phyloP scores from a whole-genome alignment of 2,797 vertebrate genomes.

The Gambelia wislizenii region DNA sequence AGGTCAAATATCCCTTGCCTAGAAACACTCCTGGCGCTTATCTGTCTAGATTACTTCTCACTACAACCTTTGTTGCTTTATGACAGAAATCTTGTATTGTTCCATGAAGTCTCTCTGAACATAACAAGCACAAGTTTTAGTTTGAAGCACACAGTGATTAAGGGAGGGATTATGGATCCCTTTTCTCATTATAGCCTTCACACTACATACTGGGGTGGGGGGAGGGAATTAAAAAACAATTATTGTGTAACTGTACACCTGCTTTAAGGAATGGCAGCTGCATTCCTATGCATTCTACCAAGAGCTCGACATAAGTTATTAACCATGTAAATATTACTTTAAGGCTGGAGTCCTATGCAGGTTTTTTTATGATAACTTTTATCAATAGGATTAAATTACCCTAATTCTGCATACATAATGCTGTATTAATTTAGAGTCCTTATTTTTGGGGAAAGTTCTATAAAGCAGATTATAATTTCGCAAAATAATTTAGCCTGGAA shows the following conservation, averaged over 20 bases:
- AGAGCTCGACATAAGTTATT: not conserved
- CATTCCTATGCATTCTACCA: not conserved
- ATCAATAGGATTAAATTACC: not conserved
- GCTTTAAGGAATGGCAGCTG: not conserved
- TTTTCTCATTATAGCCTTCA: not conserved
- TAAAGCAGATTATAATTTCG: not conserved
- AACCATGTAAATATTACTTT: not conserved
- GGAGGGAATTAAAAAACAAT: not conserved
- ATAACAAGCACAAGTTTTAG: not conserved
- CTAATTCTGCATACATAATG: not conserved
- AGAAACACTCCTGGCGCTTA: not conserved
- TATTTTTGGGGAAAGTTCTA: not conserved
- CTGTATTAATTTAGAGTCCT: not conserved
- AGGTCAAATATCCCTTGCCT: not conserved
- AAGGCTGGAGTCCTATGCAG: not conserved
- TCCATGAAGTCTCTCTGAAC: not conserved
- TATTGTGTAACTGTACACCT: not conserved
- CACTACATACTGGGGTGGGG: not conserved
- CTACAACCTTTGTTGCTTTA: not conserved
- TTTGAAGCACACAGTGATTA: not conserved
- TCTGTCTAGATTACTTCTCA: not conserved
- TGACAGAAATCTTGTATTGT: not conserved
- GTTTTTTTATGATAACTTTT: not conserved
- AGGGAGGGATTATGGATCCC: not conserved
- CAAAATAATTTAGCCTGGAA: not conserved